These are phyloP conservation scores for Rhombomys opimus DNA, from an alignment of 2,113 vertebrate genomes.

Conservation along the genomic window DNA sequence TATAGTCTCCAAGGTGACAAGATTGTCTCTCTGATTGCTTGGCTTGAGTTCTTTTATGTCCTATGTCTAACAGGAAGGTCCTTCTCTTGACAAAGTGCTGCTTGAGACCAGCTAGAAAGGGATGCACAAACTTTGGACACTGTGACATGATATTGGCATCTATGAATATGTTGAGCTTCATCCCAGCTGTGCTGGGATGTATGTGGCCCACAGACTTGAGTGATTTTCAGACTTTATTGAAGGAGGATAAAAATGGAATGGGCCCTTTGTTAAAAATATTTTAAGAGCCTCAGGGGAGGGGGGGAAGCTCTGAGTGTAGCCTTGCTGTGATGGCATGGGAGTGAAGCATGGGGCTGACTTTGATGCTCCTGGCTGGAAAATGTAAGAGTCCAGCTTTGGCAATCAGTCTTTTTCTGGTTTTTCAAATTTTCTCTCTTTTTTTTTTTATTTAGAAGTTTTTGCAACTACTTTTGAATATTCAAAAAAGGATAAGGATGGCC, in stretches of 20 bases:
- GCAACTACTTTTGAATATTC: background rate
- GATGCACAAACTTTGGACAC: background rate
- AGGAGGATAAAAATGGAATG: background rate
- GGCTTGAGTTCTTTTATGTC: background rate
- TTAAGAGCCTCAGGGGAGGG: background rate
- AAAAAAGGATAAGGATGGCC: background rate
- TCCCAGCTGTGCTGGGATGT: background rate
- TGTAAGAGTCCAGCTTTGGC: background rate
- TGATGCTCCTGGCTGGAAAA: background rate
- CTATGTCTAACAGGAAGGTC: background rate
- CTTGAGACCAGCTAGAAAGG: no score
- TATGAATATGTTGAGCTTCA: background rate
- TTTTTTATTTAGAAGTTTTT: background rate
- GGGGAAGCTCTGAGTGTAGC: background rate
- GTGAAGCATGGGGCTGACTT: fast-evolving
- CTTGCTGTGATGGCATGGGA: background rate
- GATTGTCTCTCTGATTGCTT: background rate
- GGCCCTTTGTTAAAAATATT: background rate
- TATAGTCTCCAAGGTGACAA: background rate
- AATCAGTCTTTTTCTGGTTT: background rate
- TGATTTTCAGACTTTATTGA: background rate
- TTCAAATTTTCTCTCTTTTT: background rate
- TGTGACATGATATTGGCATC: background rate
- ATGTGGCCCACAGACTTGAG: no score
- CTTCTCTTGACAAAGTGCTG: background rate